These are phyloP conservation scores for Uromys caudimaculatus DNA, from an alignment of 2,797 vertebrate genomes.

Conservation along the genomic window DNA sequence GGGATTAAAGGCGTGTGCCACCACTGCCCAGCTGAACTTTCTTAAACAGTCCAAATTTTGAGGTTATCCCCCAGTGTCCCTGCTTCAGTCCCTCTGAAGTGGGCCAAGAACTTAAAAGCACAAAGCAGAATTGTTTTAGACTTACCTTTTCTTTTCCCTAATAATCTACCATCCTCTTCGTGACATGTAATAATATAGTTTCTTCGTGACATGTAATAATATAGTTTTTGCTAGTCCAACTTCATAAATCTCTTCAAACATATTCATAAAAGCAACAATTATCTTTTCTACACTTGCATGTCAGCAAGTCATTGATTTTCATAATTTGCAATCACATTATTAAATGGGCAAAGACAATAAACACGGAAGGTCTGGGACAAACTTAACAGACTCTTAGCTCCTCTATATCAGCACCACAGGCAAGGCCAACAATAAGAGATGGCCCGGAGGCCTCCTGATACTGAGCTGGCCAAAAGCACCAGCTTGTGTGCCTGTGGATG, in stretches of 20 bases:
- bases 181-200: not conserved
- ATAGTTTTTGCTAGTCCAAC: not conserved
- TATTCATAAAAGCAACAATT: slow-evolving; percentile 10
- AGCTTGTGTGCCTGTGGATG: not conserved
- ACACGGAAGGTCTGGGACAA: not conserved
- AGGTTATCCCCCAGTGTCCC: not conserved
- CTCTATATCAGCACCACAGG: not conserved
- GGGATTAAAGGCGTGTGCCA: too few species aligned
- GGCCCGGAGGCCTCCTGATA: not conserved
- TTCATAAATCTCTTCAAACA: not conserved
- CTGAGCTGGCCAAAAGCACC: not conserved
- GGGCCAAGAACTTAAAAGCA: not conserved
- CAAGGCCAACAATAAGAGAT: not conserved
- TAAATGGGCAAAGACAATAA: not conserved
- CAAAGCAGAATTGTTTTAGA: not conserved
- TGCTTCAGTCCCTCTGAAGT: not conserved
- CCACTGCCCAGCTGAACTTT: too few species aligned
- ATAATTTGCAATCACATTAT: not conserved
- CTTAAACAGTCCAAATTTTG: not conserved
- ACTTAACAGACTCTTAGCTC: not conserved
- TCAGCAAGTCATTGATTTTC: not conserved
- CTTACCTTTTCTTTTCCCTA: not conserved
- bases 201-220: not conserved
- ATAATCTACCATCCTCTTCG: slow-evolving; percentile 4
- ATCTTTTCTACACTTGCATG: not conserved